Conservation (phyloP, 2,888 invertebrate genomes). For the Drosophila mayaguana region DNA sequence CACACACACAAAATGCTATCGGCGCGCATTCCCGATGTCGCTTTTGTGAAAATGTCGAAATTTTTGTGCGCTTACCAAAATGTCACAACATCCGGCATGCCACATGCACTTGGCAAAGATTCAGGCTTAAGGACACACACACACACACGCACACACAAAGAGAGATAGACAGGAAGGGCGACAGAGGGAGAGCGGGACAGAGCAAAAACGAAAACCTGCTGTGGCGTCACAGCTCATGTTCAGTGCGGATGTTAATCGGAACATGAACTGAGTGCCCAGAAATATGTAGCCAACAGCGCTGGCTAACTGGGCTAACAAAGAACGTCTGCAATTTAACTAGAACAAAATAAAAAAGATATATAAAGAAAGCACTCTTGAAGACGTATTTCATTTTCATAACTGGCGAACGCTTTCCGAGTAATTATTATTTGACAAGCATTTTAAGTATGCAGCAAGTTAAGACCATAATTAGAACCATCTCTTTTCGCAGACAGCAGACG, state of each 20-base stretch:
- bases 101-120: conserved; percentile 64
- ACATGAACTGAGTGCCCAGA: conserved; percentile 41
- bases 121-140: conserved; percentile 37
- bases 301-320: conserved; percentile 15
- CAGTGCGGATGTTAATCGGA: conserved; percentile 52
- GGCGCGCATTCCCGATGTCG: conserved; percentile 44
- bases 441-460: conserved; percentile 69
- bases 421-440: conserved; percentile 76
- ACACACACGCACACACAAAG: background rate
- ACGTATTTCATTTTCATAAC: conserved; percentile 45
- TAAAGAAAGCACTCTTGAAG: conserved; percentile 6
- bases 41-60: conserved; percentile 64
- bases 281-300: conserved; percentile 4
- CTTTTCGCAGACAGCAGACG: conserved; percentile 38
- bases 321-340: conserved; percentile 30
- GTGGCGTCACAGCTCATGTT: conserved; percentile 29
- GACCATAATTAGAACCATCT: conserved; percentile 69
- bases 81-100: conserved; percentile 73
- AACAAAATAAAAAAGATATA: background rate
- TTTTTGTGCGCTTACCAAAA: conserved; percentile 67
- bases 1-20: conserved; percentile 47
- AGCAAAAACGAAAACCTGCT: conserved; percentile 6
- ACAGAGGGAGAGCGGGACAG: background rate
- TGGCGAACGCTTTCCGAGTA: conserved; percentile 55
- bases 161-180: background rate